phyloP scores from a whole-genome alignment of 1,140 invertebrate genomes.

The Neodiprion fabricii region DNA sequence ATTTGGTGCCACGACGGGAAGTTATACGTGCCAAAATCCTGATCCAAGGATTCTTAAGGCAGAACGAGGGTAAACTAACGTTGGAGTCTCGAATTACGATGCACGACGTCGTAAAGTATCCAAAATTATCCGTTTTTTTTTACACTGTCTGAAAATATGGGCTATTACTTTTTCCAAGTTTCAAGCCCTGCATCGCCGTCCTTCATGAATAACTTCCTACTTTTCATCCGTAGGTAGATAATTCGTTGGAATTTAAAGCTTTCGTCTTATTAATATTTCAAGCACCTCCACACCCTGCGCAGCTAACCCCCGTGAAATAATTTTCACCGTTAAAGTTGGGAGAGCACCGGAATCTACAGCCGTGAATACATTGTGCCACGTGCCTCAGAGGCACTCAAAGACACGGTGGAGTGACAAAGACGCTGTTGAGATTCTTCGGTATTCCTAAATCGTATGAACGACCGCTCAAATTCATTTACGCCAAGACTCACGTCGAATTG shows the following conservation, averaged over 20 bases:
- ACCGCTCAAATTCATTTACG: too few species aligned
- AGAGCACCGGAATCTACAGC: too few species aligned
- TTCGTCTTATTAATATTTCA: constrained; percentile 6
- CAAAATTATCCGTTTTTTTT: not conserved
- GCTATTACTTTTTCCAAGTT: constrained; percentile 2
- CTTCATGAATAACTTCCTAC: not conserved
- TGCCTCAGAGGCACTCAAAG: not conserved
- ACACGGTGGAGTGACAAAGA: not conserved
- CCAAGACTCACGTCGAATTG: too few species aligned
- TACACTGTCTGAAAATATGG: not conserved
- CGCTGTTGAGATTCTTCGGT: too few species aligned
- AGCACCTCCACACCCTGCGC: not conserved
- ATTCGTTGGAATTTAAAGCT: not conserved
- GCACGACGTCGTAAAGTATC: not conserved
- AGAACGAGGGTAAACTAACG: not conserved
- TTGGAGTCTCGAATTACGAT: not conserved
- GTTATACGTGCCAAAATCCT: not conserved
- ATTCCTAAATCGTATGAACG: too few species aligned
- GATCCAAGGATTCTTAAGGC: not conserved
- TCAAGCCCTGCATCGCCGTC: not conserved
- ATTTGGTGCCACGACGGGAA: not conserved
- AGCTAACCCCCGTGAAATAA: not conserved
- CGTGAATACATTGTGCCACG: not conserved
- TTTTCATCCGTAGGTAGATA: not conserved
- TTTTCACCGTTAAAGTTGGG: too few species aligned